Percentiles rank a stretch among this genome's conserved stretches.
These are phyloP conservation scores for Anoplolepis gracilipes DNA, from an alignment of 1,140 invertebrate genomes.

Conservation along the genomic window DNA sequence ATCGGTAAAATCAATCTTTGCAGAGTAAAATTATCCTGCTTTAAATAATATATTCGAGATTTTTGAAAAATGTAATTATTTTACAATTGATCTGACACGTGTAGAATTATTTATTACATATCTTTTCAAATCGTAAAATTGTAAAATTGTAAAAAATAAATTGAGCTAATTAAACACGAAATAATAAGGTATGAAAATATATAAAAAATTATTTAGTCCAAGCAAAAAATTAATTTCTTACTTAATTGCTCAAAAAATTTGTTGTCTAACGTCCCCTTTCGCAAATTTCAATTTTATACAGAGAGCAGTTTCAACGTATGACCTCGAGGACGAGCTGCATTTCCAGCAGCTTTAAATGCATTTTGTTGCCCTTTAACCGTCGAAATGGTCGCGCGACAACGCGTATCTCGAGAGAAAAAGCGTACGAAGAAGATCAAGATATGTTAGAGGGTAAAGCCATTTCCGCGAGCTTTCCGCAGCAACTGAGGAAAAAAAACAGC, in stretches of 20 bases:
- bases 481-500: neutral
- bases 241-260: neutral
- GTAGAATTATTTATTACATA: neutral
- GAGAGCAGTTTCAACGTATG: slow-evolving; percentile 16
- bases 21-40: neutral
- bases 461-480: slow-evolving; percentile 16
- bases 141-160: neutral
- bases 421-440: slow-evolving; percentile 1
- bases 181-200: slow-evolving; percentile 10
- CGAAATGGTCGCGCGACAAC: neutral
- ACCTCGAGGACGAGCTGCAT: slow-evolving; percentile 24
- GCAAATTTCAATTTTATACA: slow-evolving; percentile 45
- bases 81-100: neutral
- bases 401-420: neutral
- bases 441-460: neutral
- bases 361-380: slow-evolving; percentile 28
- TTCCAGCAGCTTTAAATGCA: slow-evolving; percentile 38
- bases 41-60: neutral
- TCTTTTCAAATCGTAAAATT: neutral
- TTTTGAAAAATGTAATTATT: neutral
- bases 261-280: neutral
- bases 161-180: neutral
- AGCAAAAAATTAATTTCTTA: slow-evolving; percentile 8
- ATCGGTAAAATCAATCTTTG: neutral
- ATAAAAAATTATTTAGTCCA: neutral